These are phyloP conservation scores for Lasioglossum lativentre DNA, from an alignment of 2,888 invertebrate genomes.

Conservation along the genomic window DNA sequence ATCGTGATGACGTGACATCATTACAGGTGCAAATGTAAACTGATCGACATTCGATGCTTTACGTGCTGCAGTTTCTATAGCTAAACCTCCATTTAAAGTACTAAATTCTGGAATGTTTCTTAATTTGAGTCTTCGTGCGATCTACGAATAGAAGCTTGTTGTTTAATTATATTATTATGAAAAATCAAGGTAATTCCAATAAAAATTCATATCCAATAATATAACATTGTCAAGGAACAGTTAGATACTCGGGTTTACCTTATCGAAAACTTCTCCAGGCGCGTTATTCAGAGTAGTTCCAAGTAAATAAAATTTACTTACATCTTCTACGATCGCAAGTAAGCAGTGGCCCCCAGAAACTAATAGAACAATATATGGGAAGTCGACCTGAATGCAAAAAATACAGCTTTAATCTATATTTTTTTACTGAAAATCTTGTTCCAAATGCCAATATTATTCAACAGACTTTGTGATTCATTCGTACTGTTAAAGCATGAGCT, in stretches of 20 bases:
- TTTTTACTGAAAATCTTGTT: constrained; percentile 45
- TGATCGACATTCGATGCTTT: constrained; percentile 88
- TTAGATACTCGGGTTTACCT: constrained; percentile 86
- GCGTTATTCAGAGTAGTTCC: constrained; percentile 94
- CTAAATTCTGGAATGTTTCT: constrained; percentile 91
- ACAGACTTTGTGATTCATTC: constrained; percentile 89
- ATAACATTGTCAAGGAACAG: background rate
- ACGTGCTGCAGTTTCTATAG: constrained; percentile 93
- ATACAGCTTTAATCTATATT: background rate
- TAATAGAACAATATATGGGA: constrained; percentile 95
- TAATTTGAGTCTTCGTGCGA: constrained; percentile 93
- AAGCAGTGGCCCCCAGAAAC: constrained; percentile 98
- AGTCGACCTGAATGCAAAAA: constrained; percentile 86
- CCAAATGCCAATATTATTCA: background rate
- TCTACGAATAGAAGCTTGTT: constrained; percentile 83
- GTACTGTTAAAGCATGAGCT: constrained; percentile 96
- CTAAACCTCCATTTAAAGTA: constrained; percentile 92
- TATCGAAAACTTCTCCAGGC: constrained; percentile 97
- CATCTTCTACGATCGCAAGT: constrained; percentile 89
- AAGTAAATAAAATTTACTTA: constrained; percentile 91
- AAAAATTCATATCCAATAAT: background rate
- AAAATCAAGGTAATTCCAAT: no score
- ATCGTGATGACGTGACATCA: constrained; percentile 89
- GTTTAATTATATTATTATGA: background rate
- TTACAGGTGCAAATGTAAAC: constrained; percentile 89